Evolutionary conservation across 2,888 invertebrate genomes (phyloP).

Genomic region (Yponomeuta cagnagella): DNA sequence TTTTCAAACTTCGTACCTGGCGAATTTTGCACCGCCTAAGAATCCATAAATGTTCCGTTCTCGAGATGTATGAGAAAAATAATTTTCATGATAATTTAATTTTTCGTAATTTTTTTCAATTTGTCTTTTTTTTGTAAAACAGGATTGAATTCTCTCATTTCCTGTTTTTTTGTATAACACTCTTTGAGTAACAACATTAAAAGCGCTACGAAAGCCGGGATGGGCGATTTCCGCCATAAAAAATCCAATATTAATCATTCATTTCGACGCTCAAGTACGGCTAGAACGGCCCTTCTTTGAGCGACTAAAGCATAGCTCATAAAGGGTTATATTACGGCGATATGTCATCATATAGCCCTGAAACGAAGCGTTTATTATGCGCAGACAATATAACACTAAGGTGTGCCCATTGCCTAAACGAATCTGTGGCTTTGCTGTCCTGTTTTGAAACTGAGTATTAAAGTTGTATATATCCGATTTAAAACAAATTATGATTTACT

Average conservation of each 20-base stretch:
- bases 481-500: no score
- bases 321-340: neutral
- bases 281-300: neutral
- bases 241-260: neutral
- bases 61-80: no score
- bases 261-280: neutral
- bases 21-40: no score
- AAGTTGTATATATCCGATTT: neutral
- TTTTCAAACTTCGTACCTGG: no score
- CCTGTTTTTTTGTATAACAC: no score
- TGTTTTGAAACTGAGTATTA: neutral
- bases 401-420: conserved; percentile 30
- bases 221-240: neutral
- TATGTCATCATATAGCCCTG: conserved; percentile 25
- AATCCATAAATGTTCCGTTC: no score
- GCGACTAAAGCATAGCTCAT: neutral
- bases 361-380: conserved; percentile 38
- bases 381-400: conserved; percentile 45
- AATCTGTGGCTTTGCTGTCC: neutral
- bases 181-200: no score
- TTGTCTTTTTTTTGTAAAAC: no score
- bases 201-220: neutral
- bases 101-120: no score
- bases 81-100: no score
- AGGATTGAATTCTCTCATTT: no score